Conservation (phyloP, 2,113 vertebrate species). For the Noturus placidus region DNA sequence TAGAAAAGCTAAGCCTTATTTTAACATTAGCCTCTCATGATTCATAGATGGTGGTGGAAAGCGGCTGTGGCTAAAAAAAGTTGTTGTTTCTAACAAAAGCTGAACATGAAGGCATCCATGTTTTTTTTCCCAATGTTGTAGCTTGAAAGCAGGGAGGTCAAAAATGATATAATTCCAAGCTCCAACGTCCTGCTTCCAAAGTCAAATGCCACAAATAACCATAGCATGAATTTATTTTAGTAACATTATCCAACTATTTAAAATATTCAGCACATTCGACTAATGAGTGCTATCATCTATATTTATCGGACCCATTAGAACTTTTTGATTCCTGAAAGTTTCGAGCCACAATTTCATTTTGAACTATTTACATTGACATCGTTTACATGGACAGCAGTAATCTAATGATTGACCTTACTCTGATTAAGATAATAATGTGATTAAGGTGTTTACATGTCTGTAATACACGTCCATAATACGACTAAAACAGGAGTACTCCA, state of each 20-base stretch:
- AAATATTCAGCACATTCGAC: neutral
- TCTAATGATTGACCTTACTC: too few species aligned
- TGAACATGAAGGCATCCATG: neutral
- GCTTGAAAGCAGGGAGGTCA: neutral
- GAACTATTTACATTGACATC: neutral
- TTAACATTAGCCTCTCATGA: neutral
- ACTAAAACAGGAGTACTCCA: too few species aligned
- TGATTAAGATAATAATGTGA: too few species aligned
- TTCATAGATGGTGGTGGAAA: neutral
- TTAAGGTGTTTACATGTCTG: too few species aligned
- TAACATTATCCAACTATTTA: neutral
- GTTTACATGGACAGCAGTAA: too few species aligned
- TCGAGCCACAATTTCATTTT: neutral
- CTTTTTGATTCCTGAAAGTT: neutral
- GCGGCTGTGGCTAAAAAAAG: neutral
- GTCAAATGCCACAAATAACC: neutral
- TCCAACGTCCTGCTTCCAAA: neutral
- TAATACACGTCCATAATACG: too few species aligned
- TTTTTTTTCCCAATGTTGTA: neutral
- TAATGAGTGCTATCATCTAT: neutral
- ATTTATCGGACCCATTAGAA: neutral
- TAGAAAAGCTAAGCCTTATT: neutral
- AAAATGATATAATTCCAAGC: neutral
- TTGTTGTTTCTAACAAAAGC: neutral
- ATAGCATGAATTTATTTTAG: neutral